Percentiles rank a stretch among this genome's conserved stretches.
Evolutionary conservation across 2,797 vertebrate species (phyloP).

Genomic region (Nothura maculosa): DNA sequence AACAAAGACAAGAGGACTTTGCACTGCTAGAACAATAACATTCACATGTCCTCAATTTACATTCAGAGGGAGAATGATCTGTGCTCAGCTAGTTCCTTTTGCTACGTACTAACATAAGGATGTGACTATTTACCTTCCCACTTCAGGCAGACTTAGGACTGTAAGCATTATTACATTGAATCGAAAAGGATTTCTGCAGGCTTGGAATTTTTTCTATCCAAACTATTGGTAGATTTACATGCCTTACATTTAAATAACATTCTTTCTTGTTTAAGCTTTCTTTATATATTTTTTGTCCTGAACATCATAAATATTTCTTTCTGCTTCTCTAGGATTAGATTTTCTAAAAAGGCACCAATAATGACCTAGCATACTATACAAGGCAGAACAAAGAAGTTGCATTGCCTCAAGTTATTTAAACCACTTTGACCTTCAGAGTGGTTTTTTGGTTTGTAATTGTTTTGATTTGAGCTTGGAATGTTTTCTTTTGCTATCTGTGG

Average conservation of each 20-base stretch:
- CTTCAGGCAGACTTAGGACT: background rate
- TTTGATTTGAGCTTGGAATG: conserved; percentile 13
- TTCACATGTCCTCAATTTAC: background rate
- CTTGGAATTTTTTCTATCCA: background rate
- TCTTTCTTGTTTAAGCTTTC: background rate
- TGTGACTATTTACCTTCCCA: background rate
- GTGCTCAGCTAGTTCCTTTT: background rate
- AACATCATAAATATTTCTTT: background rate
- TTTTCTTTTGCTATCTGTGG: background rate
- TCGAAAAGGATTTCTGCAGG: background rate
- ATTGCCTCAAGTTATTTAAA: background rate
- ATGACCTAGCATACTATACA: background rate
- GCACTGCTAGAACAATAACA: background rate
- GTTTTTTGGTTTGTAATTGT: background rate
- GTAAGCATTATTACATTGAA: background rate
- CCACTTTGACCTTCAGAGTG: background rate
- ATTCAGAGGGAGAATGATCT: fast-evolving
- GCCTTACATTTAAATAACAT: background rate
- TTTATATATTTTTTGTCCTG: background rate
- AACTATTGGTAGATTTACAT: background rate
- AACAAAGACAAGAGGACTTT: background rate
- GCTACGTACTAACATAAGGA: background rate
- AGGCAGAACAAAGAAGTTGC: background rate
- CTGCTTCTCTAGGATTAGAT: background rate
- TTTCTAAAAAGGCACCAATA: background rate